Evolutionary conservation across 1,140 invertebrate species (phyloP).

Genomic region (Dinothrombium tinctorium): DNA sequence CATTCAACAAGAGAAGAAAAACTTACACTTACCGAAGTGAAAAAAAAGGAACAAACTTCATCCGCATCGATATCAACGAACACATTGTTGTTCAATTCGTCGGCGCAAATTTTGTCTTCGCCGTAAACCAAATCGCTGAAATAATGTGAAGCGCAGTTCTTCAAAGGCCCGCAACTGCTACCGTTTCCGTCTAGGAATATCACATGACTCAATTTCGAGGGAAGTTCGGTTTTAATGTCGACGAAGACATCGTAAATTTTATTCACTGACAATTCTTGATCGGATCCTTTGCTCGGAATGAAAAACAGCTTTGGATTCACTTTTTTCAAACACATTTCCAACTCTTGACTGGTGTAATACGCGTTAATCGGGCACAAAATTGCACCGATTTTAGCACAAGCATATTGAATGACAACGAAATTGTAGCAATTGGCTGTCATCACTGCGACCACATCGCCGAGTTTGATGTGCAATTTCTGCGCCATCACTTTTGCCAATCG

Average conservation of each 20-base stretch:
- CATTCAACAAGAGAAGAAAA: background rate
- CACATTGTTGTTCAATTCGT: background rate
- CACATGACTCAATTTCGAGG: background rate
- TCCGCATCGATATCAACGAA: background rate
- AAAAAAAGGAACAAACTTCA: background rate
- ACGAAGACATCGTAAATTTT: background rate
- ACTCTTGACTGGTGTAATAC: background rate
- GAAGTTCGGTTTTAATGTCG: background rate
- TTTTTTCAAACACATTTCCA: background rate
- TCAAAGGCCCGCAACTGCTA: background rate
- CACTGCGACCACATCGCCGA: constrained; percentile 58
- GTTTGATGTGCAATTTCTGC: constrained; percentile 18
- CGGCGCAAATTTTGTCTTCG: background rate
- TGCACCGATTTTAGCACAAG: constrained; percentile 46
- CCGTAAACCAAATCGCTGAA: background rate
- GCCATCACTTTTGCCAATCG: constrained; percentile 4
- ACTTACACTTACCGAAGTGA: background rate
- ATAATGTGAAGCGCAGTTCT: background rate
- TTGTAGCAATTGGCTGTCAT: constrained; percentile 64
- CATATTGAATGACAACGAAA: constrained; percentile 55
- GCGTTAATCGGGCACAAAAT: constrained; percentile 6
- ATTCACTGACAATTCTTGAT: background rate
- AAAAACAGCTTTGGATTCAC: background rate
- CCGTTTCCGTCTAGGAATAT: background rate
- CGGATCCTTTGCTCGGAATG: background rate